Percentiles rank a stretch among this genome's conserved stretches.
phyloP scores from a whole-genome alignment of 2,113 vertebrate species.

The Oxygymnocypris stewartii region DNA sequence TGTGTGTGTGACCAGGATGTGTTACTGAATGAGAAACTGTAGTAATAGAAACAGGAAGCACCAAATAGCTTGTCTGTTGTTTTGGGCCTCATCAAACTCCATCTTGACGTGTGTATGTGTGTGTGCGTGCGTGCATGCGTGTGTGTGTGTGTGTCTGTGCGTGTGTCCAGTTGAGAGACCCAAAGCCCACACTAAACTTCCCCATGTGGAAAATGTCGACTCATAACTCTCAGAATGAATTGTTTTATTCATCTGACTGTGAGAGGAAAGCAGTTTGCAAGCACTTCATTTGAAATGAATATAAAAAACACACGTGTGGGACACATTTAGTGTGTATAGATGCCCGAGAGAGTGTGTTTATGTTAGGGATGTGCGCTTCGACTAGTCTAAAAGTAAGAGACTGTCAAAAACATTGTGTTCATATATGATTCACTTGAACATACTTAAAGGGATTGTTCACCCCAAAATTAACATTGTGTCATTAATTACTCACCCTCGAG shows the following conservation, averaged over 20 bases:
- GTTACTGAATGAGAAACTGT: slow-evolving; percentile 5
- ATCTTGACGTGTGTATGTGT: not conserved
- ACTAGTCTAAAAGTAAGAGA: no score
- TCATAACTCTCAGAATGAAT: not conserved
- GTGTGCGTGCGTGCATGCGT: not conserved
- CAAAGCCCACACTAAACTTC: not conserved
- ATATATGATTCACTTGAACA: no score
- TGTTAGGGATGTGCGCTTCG: no score
- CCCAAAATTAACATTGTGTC: no score
- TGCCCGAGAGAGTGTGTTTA: no score
- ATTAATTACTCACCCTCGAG: no score
- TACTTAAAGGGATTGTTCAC: no score
- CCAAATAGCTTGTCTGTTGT: slow-evolving; percentile 14
- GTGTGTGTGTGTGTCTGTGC: not conserved
- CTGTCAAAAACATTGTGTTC: no score
- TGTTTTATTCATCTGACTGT: not conserved
- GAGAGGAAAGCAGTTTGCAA: not conserved
- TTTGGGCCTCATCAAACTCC: slow-evolving; percentile 26
- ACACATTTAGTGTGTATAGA: no score
- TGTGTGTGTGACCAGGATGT: slow-evolving; percentile 3
- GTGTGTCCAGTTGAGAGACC: not conserved
- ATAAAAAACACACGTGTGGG: no score
- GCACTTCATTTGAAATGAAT: not conserved
- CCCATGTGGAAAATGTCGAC: not conserved
- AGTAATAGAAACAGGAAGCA: slow-evolving; percentile 15